Conservation (phyloP, 2,797 vertebrate species). For the Pitangus sulphuratus region DNA sequence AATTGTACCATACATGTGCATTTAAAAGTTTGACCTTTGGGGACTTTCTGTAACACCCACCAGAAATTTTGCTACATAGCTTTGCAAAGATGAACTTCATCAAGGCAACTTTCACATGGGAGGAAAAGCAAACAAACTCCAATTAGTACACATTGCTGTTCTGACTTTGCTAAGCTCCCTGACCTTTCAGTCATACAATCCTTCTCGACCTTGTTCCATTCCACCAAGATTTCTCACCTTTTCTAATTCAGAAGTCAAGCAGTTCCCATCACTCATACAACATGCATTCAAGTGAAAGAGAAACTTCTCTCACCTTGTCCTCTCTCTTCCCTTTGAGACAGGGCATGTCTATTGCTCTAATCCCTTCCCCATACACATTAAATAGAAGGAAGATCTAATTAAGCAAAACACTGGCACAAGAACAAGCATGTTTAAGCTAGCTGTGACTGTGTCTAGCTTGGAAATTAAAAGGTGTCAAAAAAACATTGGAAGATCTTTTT, state of each 20-base stretch:
- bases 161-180: not conserved
- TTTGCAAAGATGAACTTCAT: not conserved
- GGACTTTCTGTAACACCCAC: not conserved
- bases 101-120: not conserved
- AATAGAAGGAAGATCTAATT: not conserved
- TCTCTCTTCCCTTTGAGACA: not conserved
- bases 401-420: not conserved
- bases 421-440: not conserved
- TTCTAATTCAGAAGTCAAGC: not conserved
- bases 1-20: accelerated
- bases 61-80: not conserved
- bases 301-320: not conserved
- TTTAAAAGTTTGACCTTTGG: not conserved
- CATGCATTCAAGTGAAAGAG: not conserved
- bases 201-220: not conserved
- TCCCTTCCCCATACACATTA: not conserved
- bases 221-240: not conserved
- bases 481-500: not conserved
- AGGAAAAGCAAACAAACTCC: not conserved
- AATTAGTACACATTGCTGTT: not conserved
- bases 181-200: not conserved
- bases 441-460: not conserved
- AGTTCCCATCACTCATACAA: not conserved
- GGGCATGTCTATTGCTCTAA: not conserved
- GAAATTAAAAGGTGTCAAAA: not conserved